A percentile compares a stretch with the other conserved stretches of the same genome.
Evolutionary conservation across 2,888 invertebrate species (phyloP).

Genomic region (Eumerus sabulonum): DNA sequence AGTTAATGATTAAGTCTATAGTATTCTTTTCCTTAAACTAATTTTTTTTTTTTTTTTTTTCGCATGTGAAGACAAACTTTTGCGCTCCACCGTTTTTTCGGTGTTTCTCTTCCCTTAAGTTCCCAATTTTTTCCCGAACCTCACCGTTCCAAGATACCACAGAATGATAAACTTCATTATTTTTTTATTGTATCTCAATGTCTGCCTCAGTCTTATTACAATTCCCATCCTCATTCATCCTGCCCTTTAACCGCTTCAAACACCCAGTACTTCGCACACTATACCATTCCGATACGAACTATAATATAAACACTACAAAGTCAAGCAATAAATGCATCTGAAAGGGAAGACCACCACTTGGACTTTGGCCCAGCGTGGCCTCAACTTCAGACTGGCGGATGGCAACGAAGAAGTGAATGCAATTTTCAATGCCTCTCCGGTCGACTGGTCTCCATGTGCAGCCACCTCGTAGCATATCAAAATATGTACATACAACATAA

Average conservation of each 20-base stretch:
- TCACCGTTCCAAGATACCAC: no score
- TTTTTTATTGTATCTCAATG: conserved; percentile 34
- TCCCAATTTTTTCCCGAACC: no score
- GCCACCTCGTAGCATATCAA: conserved; percentile 6
- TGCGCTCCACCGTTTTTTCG: no score
- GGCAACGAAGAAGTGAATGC: conserved; percentile 19
- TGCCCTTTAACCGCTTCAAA: conserved; percentile 52
- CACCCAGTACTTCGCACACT: conserved; percentile 29
- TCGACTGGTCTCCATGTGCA: conserved; percentile 57
- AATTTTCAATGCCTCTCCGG: conserved; percentile 60
- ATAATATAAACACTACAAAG: conserved; percentile 5
- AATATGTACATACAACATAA: no score
- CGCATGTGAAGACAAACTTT: no score
- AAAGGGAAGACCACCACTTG: conserved; percentile 39
- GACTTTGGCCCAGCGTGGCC: conserved; percentile 32
- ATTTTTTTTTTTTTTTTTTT: no score
- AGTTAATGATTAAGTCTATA: no score
- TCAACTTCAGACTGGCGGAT: conserved; percentile 3
- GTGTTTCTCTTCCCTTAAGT: no score
- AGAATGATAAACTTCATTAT: conserved; percentile 57
- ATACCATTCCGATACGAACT: not conserved
- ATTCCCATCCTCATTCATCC: conserved; percentile 19
- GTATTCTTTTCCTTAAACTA: no score
- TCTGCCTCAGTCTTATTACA: conserved; percentile 33
- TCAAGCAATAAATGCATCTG: conserved; percentile 21